phyloP scores from a whole-genome alignment of 2,888 invertebrate genomes.

The Stegophylla sp. region DNA sequence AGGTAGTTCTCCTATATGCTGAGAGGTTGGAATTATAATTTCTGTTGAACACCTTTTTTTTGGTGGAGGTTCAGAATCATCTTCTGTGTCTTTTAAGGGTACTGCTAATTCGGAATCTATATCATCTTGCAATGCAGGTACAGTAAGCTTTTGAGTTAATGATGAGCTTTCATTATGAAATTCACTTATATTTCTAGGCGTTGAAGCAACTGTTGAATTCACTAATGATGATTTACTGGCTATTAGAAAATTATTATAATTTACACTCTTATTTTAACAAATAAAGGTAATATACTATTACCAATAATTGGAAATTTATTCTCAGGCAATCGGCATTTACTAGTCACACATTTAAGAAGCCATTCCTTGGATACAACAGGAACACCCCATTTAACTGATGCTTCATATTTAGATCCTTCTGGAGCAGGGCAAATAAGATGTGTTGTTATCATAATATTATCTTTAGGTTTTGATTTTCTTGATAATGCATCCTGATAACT shows the following conservation, averaged over 20 bases:
- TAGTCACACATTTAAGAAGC: conserved; percentile 75
- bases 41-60: conserved; percentile 48
- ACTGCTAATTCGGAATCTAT: conserved; percentile 45
- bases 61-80: conserved; percentile 43
- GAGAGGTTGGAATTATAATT: conserved; percentile 20
- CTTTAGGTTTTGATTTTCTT: conserved; percentile 67
- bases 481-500: conserved; percentile 75
- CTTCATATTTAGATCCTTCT: conserved; percentile 78
- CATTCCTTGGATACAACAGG: conserved; percentile 81
- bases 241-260: background rate
- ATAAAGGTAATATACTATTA: conserved; percentile 7
- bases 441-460: conserved; percentile 73
- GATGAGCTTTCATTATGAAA: conserved; percentile 9
- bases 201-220: background rate
- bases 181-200: conserved; percentile 4
- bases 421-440: conserved; percentile 80
- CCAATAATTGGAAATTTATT: conserved; percentile 64
- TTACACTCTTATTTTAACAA: background rate
- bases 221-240: conserved; percentile 1
- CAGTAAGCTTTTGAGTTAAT: conserved; percentile 47
- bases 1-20: background rate
- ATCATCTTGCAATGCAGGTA: conserved; percentile 23
- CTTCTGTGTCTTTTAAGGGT: conserved; percentile 52
- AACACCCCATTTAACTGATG: conserved; percentile 83
- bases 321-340: conserved; percentile 69